Conservation (phyloP, 2,888 invertebrate species). For the Oligia fasciuncula region DNA sequence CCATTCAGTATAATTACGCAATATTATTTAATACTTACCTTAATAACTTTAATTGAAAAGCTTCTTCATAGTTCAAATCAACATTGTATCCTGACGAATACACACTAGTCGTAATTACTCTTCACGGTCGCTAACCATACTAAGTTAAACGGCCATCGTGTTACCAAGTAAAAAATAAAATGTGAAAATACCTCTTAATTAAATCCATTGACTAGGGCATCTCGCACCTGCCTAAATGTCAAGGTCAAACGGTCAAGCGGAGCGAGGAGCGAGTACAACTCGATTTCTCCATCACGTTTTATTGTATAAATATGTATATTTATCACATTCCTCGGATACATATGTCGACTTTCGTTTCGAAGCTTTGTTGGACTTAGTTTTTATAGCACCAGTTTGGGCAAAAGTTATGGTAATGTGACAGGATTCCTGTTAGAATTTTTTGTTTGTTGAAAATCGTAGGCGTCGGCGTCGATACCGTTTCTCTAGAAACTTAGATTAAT, state of each 20-base stretch:
- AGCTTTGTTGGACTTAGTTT: constrained; percentile 59
- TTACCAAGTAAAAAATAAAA: constrained; percentile 30
- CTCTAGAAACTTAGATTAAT: constrained; percentile 48
- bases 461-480: constrained; percentile 56
- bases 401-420: constrained; percentile 67
- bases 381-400: constrained; percentile 66
- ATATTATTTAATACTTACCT: constrained; percentile 13
- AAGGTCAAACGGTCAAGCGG: constrained; percentile 82
- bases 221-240: constrained; percentile 77
- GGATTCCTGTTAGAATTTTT: constrained; percentile 58
- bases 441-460: constrained; percentile 55
- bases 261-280: constrained; percentile 67
- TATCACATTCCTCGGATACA: constrained; percentile 76
- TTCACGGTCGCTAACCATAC: constrained; percentile 34
- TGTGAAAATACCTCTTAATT: constrained; percentile 61
- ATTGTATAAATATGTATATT: constrained; percentile 78
- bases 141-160: neutral
- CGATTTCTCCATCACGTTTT: constrained; percentile 84
- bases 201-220: constrained; percentile 61
- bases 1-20: constrained; percentile 5
- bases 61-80: constrained; percentile 20
- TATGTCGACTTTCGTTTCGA: constrained; percentile 67
- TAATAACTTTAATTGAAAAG: constrained; percentile 18
- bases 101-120: constrained; percentile 17
- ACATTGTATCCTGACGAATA: constrained; percentile 17